Base-by-base conservation (phyloP, 2,797 vertebrate species). In the Esox lucius region DNA sequence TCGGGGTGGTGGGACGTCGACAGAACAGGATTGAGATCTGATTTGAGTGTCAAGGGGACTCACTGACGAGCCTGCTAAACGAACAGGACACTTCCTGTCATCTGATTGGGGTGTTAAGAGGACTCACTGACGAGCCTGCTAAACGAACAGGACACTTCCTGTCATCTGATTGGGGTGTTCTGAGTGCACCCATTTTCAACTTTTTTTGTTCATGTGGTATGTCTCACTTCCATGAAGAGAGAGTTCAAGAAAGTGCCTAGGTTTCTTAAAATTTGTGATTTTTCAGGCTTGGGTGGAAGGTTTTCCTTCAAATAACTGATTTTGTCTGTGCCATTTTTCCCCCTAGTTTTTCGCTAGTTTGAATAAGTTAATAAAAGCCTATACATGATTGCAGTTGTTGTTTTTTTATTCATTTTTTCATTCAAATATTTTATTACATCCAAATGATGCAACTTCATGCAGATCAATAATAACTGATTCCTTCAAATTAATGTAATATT, bases 1-100 rank as follows among this genome's bases (percentile, higher is more conserved):
- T 79, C 74, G 68, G 56, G 81, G 15, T 3, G 84, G 70, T 39
- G 33, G 68, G 28, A 26, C 2, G 8, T 9, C 22, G 19, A 9
- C n/a, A 5, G 35, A 11, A 11, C 35, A 48, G 42, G 42, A 68
- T 24, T 42, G 35, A 68, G 5, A 42, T 66, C 22, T 66, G 4
- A 1, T 67, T 19, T 68, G 19, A 13, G 19, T 42, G 33, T n/a
- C 16, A 48, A 31, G 28, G 31, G 62, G 13, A 16, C 62, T 31
- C 31, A 8, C 31, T 28, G 64, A 66, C 31, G 15, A 33, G 17
- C 64, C 16, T 66, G 13, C 16, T 3, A 66, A 19, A 15, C 28
- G 9, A 62, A 65, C 28, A 65, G 16, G 28, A 65, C 62, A 33
- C 11, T 65, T 28, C 16, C 62, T 28, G 12, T 65, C 28, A 16